These are phyloP conservation scores for Bucco capensis DNA, from an alignment of 2,113 vertebrate genomes.

Conservation along the genomic window DNA sequence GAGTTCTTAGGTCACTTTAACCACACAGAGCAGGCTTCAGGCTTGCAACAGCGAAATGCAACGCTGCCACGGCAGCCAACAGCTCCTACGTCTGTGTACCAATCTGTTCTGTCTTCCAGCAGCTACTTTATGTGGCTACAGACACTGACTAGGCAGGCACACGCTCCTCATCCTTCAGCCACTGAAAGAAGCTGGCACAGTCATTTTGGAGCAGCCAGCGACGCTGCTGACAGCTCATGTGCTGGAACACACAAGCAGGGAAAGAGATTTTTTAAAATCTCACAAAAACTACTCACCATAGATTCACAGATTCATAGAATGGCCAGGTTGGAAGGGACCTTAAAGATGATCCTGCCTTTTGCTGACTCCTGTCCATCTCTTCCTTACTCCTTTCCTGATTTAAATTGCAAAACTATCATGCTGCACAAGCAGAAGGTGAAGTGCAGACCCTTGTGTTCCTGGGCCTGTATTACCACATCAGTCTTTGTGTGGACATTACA, in stretches of 20 bases:
- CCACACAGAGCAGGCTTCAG: neutral
- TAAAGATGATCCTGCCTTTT: neutral
- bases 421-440: neutral
- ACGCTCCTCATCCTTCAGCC: neutral
- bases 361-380: neutral
- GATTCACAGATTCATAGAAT: too few relatives aligned
- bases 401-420: neutral
- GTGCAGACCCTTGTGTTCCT: neutral
- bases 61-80: neutral
- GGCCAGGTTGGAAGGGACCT: too few relatives aligned
- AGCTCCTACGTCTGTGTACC: neutral
- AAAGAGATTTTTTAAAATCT: neutral
- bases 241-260: neutral
- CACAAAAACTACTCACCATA: neutral
- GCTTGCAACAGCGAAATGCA: neutral
- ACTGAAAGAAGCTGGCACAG: neutral
- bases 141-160: neutral
- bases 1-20: neutral
- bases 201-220: neutral
- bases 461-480: too few relatives aligned
- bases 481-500: neutral
- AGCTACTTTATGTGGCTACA: neutral
- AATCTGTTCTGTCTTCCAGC: constrained; percentile 13
- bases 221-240: neutral
- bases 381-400: neutral